These are phyloP conservation scores for Sceloporus undulatus DNA, from an alignment of 2,113 vertebrate species.

Conservation along the genomic window DNA sequence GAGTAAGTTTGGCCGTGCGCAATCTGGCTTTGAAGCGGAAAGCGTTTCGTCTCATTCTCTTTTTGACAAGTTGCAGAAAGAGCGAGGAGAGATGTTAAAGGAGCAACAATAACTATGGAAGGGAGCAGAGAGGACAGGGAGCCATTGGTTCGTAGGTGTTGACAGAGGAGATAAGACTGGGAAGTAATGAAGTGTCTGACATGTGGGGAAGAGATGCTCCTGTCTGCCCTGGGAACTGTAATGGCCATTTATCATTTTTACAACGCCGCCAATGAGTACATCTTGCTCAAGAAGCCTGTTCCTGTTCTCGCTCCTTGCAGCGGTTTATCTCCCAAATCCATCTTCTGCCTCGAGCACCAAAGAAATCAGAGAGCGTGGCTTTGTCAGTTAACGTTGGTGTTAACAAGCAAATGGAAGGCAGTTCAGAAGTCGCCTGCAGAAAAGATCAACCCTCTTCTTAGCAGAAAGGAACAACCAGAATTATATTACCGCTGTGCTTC, in stretches of 20 bases:
- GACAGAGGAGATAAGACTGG: conserved; percentile 78
- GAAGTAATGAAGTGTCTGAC: conserved; percentile 74
- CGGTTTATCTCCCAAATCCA: background rate
- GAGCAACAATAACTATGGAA: conserved; percentile 59
- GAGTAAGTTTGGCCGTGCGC: conserved; percentile 2
- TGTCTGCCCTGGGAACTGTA: conserved; percentile 69
- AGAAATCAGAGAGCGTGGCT: background rate
- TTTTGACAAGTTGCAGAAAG: conserved; percentile 41
- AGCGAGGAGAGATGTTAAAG: conserved; percentile 19
- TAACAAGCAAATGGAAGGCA: background rate
- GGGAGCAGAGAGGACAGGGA: conserved; percentile 70
- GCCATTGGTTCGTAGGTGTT: conserved; percentile 73
- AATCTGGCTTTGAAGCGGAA: conserved; percentile 2
- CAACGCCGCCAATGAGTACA: conserved; percentile 47
- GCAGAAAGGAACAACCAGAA: background rate
- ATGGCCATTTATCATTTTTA: conserved; percentile 72
- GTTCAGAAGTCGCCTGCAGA: background rate
- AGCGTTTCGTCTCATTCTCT: conserved; percentile 37
- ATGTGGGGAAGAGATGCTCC: conserved; percentile 64
- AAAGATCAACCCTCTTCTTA: background rate
- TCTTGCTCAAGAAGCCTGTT: conserved; percentile 24
- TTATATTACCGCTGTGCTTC: too few relatives aligned
- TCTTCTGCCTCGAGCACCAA: background rate
- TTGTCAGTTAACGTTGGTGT: background rate
- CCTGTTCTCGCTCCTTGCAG: conserved; percentile 9